Evolutionary conservation across 2,888 invertebrate species (phyloP).

Genomic region (Zaprionus lineosus): DNA sequence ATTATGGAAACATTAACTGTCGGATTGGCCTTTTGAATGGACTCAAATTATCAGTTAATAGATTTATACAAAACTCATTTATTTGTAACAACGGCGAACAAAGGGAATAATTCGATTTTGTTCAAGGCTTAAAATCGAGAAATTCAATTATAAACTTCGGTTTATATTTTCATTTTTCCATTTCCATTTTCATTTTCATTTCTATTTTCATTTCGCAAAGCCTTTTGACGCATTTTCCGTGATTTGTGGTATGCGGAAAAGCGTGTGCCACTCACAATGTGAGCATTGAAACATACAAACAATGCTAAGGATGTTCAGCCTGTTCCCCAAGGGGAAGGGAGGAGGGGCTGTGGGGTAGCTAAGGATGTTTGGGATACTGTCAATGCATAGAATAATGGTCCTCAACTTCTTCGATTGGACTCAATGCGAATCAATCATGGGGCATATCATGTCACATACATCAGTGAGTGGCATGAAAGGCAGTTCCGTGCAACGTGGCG

Average conservation of each 20-base stretch:
- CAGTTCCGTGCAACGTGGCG: slow-evolving; percentile 26
- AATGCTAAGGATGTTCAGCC: slow-evolving; percentile 24
- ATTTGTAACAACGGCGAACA: slow-evolving; percentile 15
- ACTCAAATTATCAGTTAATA: slow-evolving; percentile 34
- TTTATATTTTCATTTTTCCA: slow-evolving; percentile 9
- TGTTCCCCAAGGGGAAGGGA: too few relatives aligned
- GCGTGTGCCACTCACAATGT: slow-evolving; percentile 33
- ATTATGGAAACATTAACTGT: too few relatives aligned
- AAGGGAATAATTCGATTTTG: slow-evolving; percentile 31
- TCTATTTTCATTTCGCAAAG: slow-evolving; percentile 14
- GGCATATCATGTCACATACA: slow-evolving; percentile 57
- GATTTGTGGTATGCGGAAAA: slow-evolving; percentile 40
- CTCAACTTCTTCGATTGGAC: slow-evolving; percentile 34
- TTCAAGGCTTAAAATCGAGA: slow-evolving; percentile 28
- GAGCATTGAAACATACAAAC: slow-evolving; percentile 34
- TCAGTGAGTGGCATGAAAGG: slow-evolving; percentile 42
- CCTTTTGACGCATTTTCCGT: slow-evolving; percentile 38
- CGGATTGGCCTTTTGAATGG: slow-evolving; percentile 24
- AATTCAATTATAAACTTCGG: slow-evolving; percentile 49
- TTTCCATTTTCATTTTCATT: slow-evolving; percentile 1
- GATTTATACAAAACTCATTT: slow-evolving; percentile 18
- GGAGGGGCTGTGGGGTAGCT: too few relatives aligned
- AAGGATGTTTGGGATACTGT: slow-evolving; percentile 20
- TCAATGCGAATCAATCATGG: slow-evolving; percentile 66
- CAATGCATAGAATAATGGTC: slow-evolving; percentile 32